A percentile compares a stretch with the other conserved stretches of the same genome.
Conservation (phyloP, 2,113 vertebrate species). For the Rhegmatorhina hoffmannsi region DNA sequence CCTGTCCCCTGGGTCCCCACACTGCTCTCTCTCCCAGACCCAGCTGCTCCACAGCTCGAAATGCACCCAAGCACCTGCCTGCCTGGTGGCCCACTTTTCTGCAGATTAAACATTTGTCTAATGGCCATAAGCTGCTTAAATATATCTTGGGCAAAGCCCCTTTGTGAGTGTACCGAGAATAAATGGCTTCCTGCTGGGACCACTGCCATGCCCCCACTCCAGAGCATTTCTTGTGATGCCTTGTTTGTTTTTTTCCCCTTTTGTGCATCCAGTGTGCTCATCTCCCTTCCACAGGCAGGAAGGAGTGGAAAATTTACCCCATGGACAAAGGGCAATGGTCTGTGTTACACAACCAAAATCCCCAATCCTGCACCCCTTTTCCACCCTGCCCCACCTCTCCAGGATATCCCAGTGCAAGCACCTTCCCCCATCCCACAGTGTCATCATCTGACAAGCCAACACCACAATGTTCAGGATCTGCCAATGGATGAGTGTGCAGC, state of each 20-base stretch:
- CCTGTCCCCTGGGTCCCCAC: not conserved
- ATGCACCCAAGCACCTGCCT: not conserved
- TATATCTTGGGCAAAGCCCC: constrained; percentile 48
- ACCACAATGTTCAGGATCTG: not conserved
- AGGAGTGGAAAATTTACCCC: not conserved
- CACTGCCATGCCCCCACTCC: not conserved
- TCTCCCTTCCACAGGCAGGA: rapidly evolving
- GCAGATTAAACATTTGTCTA: constrained; percentile 50
- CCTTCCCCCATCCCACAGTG: rapidly evolving
- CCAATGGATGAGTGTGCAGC: not conserved
- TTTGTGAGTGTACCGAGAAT: not conserved
- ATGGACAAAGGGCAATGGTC: not conserved
- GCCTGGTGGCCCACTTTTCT: constrained; percentile 35
- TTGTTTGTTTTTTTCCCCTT: not conserved
- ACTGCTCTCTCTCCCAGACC: not conserved
- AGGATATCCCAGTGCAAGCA: not conserved
- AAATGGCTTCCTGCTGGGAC: not conserved
- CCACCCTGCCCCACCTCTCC: not conserved
- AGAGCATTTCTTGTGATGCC: not conserved
- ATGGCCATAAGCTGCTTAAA: constrained; percentile 56
- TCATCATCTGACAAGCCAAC: not conserved
- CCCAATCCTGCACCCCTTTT: not conserved
- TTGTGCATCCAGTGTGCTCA: not conserved
- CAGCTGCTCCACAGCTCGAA: not conserved
- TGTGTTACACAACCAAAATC: rapidly evolving